Base-by-base conservation (phyloP, 2,113 vertebrate species). In the Ptilonorhynchus violaceus region DNA sequence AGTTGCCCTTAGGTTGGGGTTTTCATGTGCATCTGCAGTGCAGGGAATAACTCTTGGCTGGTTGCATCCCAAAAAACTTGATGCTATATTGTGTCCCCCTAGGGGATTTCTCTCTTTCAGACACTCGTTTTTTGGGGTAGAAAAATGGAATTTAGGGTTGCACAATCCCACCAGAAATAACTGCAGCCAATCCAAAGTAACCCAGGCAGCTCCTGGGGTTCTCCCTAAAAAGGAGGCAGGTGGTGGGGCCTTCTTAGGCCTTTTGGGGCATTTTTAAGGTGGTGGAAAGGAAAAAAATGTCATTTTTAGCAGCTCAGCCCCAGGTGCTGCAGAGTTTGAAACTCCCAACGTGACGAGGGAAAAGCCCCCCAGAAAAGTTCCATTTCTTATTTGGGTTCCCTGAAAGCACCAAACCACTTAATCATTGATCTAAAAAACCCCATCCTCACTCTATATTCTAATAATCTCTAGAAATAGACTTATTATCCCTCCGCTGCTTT, bases 401-500 rank as follows among this genome's bases (percentile, higher is more conserved):
- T 89, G 95, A 92, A 98, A 97, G 96, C 97, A 93, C 92, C 96
- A 96, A 98, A 97, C 87, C 96, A 97, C 97, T 98, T 97, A 97
- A 98, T 98, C 96, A 89, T 70, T 96, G 95, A 95, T 97, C 97
- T 96, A 70, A 97, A 97, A 93, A 85, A 87, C 16, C 79, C 62
- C 64, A 37, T 64, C 95, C 92, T 84, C 64, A 90, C 96, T 91
- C 92, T 92, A 88, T 97, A 97, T 98, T 96, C 97, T 97, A 97
- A 98, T 98, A 98, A 98, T 98, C 97, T 98, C 97, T 95, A 92
- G 97, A 98, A 98, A 98, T 98, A 97, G 98, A 98, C 97, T 98
- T 98, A 96, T 96, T 97, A 97, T 98, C 98, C 98, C 97, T 97
- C 94, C 15, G 50, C 97, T 90, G 98, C 97, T 98, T 98, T 98